Percentiles rank a stretch among this genome's conserved stretches.
Conservation (phyloP, 2,797 vertebrate species). For the Podargus strigoides region DNA sequence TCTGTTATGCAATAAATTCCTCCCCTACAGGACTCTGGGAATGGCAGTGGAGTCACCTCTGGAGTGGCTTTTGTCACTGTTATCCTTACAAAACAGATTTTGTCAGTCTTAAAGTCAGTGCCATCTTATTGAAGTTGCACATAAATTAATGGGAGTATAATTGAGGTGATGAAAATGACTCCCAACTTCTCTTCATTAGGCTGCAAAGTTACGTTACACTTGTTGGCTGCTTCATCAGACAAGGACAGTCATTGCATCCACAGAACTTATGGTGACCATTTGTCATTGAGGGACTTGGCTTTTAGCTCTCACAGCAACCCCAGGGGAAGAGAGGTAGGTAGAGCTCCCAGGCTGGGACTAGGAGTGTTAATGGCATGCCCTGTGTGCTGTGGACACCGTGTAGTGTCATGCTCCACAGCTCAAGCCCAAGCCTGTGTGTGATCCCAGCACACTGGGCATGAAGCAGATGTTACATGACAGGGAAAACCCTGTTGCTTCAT, state of each 20-base stretch:
- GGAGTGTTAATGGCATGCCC: not conserved
- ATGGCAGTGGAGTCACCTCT: accelerated
- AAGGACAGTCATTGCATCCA: accelerated
- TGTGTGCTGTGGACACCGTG: accelerated
- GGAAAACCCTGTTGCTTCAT: not conserved
- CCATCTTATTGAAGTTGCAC: not conserved
- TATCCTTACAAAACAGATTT: not conserved
- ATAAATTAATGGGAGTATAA: not conserved
- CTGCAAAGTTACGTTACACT: not conserved
- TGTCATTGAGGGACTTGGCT: not conserved
- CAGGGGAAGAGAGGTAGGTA: not conserved
- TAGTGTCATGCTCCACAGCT: not conserved
- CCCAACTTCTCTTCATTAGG: not conserved
- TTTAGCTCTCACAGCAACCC: not conserved
- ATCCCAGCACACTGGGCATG: not conserved
- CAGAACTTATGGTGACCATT: not conserved
- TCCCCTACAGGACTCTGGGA: not conserved
- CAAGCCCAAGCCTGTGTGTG: accelerated
- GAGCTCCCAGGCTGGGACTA: not conserved
- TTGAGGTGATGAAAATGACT: not conserved
- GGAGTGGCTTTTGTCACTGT: not conserved
- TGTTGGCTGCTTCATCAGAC: not conserved
- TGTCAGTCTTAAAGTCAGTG: not conserved
- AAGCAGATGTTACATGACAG: not conserved
- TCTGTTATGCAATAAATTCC: not conserved